Percentiles rank a stretch among this genome's conserved stretches.
Evolutionary conservation across 2,797 vertebrate species (phyloP).

Genomic region (Eidolon dupreanum): DNA sequence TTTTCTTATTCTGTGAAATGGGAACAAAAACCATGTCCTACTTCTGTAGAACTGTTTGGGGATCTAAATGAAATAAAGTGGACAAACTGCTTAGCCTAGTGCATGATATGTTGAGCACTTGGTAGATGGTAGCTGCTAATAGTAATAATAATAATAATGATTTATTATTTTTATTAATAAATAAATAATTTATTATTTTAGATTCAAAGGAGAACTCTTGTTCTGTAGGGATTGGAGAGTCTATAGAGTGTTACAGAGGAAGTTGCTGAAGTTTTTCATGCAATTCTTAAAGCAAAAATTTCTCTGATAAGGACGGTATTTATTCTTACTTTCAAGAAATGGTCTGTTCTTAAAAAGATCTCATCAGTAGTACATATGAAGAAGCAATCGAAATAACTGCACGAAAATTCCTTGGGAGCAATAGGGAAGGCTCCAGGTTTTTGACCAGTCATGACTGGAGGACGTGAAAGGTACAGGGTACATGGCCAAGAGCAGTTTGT

Average conservation of each 20-base stretch:
- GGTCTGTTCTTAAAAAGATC: background rate
- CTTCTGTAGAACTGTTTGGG: background rate
- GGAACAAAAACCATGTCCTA: background rate
- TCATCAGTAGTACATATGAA: background rate
- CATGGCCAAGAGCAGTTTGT: background rate
- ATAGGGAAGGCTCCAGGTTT: background rate
- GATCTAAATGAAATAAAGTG: background rate
- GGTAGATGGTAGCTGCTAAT: background rate
- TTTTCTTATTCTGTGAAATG: slow-evolving; percentile 10
- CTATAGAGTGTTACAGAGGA: background rate
- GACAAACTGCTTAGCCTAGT: background rate
- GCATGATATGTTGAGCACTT: background rate
- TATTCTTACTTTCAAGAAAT: slow-evolving; percentile 13
- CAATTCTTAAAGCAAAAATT: background rate
- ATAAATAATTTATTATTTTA: background rate
- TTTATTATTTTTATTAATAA: background rate
- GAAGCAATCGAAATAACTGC: background rate
- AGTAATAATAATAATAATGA: background rate
- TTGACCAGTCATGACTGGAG: background rate
- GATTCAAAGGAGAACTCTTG: background rate
- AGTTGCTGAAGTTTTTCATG: background rate
- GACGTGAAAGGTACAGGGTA: background rate
- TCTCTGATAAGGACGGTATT: background rate
- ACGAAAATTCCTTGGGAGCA: background rate
- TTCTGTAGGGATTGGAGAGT: background rate